Conservation (phyloP, 2,797 vertebrate genomes). For the Sebastiscus albofasciatus region DNA sequence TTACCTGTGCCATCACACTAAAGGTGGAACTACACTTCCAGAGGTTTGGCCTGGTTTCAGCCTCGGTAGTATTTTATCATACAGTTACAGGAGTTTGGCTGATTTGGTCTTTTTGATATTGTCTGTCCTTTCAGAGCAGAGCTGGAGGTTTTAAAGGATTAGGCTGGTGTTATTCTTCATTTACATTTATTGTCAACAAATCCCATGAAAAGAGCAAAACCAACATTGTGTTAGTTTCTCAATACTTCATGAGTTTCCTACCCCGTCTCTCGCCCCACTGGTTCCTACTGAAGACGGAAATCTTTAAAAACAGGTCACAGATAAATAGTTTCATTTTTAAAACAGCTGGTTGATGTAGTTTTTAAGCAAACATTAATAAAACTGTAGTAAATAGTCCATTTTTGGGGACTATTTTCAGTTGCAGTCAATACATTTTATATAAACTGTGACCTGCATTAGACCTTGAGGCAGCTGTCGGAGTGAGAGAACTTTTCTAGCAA, state of each 20-base stretch:
- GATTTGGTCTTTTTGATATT: background rate
- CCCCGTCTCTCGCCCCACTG: background rate
- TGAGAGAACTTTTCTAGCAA: background rate
- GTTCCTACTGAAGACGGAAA: background rate
- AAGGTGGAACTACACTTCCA: background rate
- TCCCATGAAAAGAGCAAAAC: background rate
- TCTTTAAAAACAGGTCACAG: background rate
- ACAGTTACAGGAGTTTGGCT: background rate
- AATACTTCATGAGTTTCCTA: no score
- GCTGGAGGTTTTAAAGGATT: background rate
- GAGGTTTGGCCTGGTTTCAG: background rate
- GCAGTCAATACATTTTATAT: background rate
- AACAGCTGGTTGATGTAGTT: background rate
- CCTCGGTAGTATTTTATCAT: background rate
- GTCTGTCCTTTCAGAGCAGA: background rate
- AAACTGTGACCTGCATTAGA: background rate
- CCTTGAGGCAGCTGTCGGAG: no score
- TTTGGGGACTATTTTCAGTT: background rate
- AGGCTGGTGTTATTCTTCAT: background rate
- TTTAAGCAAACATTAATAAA: background rate
- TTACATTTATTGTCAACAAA: background rate
- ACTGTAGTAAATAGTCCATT: background rate
- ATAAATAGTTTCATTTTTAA: background rate
- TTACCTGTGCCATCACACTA: slow-evolving; percentile 31
- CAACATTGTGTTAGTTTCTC: background rate